Percentiles rank a stretch among this genome's conserved stretches.
Conservation (phyloP, 1,140 invertebrate species). For the Hycleus phaleratus region DNA sequence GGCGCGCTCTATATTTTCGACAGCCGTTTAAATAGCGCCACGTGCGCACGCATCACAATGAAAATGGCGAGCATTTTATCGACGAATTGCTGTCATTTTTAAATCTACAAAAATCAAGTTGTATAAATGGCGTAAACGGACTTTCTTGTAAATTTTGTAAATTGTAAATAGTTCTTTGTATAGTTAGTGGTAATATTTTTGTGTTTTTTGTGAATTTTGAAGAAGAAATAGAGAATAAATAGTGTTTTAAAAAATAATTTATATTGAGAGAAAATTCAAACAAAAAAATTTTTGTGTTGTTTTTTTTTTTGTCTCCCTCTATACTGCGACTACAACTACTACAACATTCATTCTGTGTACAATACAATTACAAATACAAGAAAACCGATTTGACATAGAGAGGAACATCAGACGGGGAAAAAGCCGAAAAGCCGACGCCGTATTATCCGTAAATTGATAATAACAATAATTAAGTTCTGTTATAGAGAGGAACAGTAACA, state of each 20-base stretch:
- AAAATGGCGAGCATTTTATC: no score
- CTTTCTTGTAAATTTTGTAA: conserved; percentile 36
- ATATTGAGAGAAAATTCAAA: background rate
- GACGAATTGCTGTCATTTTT: conserved; percentile 38
- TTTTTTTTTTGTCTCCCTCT: background rate
- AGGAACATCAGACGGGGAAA: no score
- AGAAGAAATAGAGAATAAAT: conserved; percentile 12
- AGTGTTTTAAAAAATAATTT: background rate
- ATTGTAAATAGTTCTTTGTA: conserved; percentile 44
- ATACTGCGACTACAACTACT: background rate
- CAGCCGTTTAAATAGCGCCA: no score
- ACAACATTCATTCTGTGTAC: background rate
- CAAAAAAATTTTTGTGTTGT: background rate
- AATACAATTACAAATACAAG: background rate
- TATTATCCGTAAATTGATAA: conserved; percentile 11
- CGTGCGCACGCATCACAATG: no score
- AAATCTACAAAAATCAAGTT: conserved; percentile 38
- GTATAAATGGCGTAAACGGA: conserved; percentile 40
- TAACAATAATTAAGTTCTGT: background rate
- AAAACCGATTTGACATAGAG: background rate
- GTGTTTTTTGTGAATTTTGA: conserved; percentile 28
- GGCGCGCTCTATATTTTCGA: no score
- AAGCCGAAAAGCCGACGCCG: conserved; percentile 36
- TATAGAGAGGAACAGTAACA: background rate
- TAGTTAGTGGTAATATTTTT: conserved; percentile 44